Evolutionary conservation across 1,140 invertebrate genomes (phyloP), one percentile per base, ranked within the genome.

Genomic region (Aporrectodea caliginosa): DNA sequence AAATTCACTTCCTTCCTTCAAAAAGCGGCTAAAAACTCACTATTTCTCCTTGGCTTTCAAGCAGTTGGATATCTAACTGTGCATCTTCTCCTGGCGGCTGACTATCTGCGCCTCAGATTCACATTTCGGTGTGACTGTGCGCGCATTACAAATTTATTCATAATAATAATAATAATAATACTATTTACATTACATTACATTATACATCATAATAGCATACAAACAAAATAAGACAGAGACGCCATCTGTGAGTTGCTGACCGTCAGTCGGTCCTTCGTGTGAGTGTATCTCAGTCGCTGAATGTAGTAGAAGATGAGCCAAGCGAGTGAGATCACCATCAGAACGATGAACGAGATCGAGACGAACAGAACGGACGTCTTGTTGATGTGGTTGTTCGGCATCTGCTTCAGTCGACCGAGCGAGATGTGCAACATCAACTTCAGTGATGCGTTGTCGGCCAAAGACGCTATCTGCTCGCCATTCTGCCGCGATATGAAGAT

Each of bases 231-330:
- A 83, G 35, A 76, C 75, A 69, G 72, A 73, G 16, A 58, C 33
- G n/a, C 68, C 2, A 69, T 33, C 16, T 33, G 33, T 30, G n/a
- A 32, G 35, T 32, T 69, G n/a, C 27, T 16, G 2, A 32, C 34
- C 22, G 70, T 72, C n/a, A 58, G 43, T 58, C 43, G 43, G 43
- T 58, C 43, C 12, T 72, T 29, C 27, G 31, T 72, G n/a, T 29
- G 31, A 14, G 70, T 72, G 27, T 72, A 27, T 33, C 95, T 90
- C 88, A 96, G 96, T 79, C 95, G 90, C 88, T 97, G 95, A 68
- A 97, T 93, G 87, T 97, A 97, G 89, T 97, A 97, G 89, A 97
- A 97, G 29, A 96, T 92, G 1, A 97, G 91, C 95, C 95, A 97
- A 0, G 94, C 93, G 79, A 97, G 88, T 0, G 94, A 96, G 69